Evolutionary conservation across 2,113 vertebrate genomes (phyloP).

Genomic region (Amazona guildingii): DNA sequence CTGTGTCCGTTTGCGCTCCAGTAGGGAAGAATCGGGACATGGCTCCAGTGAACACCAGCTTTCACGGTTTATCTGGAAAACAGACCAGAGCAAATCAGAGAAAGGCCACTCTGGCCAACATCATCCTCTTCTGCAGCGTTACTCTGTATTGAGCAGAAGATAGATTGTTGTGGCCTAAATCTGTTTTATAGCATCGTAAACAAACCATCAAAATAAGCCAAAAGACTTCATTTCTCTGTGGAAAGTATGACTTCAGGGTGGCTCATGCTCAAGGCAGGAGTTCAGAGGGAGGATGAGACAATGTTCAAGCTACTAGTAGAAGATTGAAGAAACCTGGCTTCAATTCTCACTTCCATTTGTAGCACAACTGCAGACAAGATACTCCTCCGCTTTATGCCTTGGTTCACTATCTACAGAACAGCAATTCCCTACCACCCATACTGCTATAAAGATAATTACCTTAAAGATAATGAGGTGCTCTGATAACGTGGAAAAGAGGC

Average conservation of each 20-base stretch:
- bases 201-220: background rate
- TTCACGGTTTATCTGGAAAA: conserved; percentile 78
- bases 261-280: background rate
- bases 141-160: background rate
- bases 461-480: background rate
- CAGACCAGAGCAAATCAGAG: background rate
- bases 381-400: background rate
- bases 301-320: background rate
- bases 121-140: background rate
- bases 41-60: conserved; percentile 76
- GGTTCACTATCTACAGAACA: background rate
- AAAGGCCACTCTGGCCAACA: background rate
- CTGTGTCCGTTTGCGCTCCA: conserved; percentile 38
- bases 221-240: background rate
- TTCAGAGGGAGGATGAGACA: conserved; percentile 23
- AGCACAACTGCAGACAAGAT: background rate
- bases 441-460: background rate
- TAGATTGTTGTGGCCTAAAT: background rate
- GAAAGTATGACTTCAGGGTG: conserved; percentile 20
- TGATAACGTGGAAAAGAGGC: background rate
- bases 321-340: background rate
- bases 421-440: background rate
- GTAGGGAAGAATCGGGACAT: conserved; percentile 53
- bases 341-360: background rate
- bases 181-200: background rate